phyloP scores from a whole-genome alignment of 2,888 invertebrate species.

The Pemphredon lugubris region DNA sequence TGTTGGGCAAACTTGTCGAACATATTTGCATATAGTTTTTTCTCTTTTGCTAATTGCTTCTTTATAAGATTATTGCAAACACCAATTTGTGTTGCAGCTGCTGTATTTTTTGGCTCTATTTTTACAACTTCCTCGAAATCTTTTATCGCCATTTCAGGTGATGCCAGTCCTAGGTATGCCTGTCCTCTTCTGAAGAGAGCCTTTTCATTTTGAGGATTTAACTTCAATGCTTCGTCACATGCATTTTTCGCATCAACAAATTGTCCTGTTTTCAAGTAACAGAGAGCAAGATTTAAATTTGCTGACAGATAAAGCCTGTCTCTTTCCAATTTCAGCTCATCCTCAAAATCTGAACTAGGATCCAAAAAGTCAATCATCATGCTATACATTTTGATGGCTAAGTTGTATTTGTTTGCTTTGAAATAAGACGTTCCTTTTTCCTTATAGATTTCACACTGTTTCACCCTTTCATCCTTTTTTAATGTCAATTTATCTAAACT shows the following conservation, averaged over 20 bases:
- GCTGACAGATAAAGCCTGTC: conserved; percentile 86
- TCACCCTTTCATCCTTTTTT: conserved; percentile 89
- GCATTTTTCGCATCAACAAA: conserved; percentile 87
- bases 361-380: conserved; percentile 87
- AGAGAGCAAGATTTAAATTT: conserved; percentile 91
- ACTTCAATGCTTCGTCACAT: conserved; percentile 89
- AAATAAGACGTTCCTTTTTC: conserved; percentile 96
- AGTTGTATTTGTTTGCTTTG: conserved; percentile 88
- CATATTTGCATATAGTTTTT: conserved; percentile 95
- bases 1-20: conserved; percentile 94
- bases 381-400: conserved; percentile 94
- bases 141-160: conserved; percentile 88
- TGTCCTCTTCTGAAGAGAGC: conserved; percentile 94
- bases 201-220: conserved; percentile 91
- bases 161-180: conserved; percentile 88
- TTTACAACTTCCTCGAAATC: conserved; percentile 90
- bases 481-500: conserved; percentile 92
- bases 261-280: conserved; percentile 89
- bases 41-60: conserved; percentile 90
- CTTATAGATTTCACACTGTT: conserved; percentile 91
- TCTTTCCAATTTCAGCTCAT: conserved; percentile 80
- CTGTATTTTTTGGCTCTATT: conserved; percentile 92
- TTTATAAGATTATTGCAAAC: conserved; percentile 88
- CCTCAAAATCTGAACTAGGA: conserved; percentile 47
- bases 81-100: conserved; percentile 90